Percentiles rank a stretch among this genome's conserved stretches.
phyloP scores from a whole-genome alignment of 2,888 invertebrate species.

The Empis livida region DNA sequence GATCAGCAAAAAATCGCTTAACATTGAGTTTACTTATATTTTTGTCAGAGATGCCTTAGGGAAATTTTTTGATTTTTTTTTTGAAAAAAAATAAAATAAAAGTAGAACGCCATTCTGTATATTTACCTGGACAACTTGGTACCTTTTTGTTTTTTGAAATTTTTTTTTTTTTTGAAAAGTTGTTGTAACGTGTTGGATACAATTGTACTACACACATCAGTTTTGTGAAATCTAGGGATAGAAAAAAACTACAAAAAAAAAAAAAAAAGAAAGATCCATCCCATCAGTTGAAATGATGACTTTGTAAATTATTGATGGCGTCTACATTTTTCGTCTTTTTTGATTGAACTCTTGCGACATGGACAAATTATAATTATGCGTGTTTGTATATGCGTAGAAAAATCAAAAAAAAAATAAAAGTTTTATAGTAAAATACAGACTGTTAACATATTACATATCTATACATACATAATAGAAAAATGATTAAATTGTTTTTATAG shows the following conservation, averaged over 20 bases:
- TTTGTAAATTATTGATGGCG: slow-evolving; percentile 18
- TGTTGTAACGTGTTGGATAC: neutral
- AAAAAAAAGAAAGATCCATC: too few relatives aligned
- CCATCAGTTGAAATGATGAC: slow-evolving; percentile 12
- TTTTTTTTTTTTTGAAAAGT: neutral
- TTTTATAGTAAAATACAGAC: slow-evolving; percentile 11
- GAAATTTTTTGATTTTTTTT: too few relatives aligned
- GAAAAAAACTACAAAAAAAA: too few relatives aligned
- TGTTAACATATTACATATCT: too few relatives aligned
- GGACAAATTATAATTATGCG: slow-evolving; percentile 14
- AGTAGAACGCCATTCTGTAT: neutral
- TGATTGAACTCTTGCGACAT: slow-evolving; percentile 10
- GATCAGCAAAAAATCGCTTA: too few relatives aligned
- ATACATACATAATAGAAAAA: too few relatives aligned
- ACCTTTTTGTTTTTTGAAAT: neutral
- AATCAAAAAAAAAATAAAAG: slow-evolving; percentile 4
- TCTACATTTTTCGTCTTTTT: slow-evolving; percentile 15
- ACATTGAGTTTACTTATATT: too few relatives aligned
- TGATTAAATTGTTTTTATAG: too few relatives aligned
- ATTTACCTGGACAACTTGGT: neutral
- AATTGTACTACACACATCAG: too few relatives aligned
- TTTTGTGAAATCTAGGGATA: too few relatives aligned
- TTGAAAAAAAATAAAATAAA: too few relatives aligned
- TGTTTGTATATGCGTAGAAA: slow-evolving; percentile 6
- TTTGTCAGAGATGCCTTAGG: too few relatives aligned